Evolutionary conservation across 1,140 invertebrate genomes (phyloP), one percentile per base, ranked within the genome.

Genomic region (Lanistes nyassanus): DNA sequence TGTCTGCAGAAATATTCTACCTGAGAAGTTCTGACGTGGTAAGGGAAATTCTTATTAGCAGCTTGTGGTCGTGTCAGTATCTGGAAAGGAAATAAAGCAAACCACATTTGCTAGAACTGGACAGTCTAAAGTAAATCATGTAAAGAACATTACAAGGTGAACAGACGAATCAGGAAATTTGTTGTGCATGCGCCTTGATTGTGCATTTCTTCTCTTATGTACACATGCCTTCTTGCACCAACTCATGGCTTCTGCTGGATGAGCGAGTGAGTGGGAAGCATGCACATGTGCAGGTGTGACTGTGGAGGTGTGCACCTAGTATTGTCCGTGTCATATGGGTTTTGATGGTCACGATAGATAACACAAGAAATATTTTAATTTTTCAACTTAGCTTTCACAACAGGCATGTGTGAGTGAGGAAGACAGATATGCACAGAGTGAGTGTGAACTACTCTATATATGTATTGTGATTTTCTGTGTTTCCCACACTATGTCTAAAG

Each of bases 21-120:
- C 88, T 96, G 95, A 11, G 94, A 93, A 0, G 95, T 96, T 64
- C 93, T 87, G 1, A 96, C 94, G 84, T 96, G 95, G 85, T 94
- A 97, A 0, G 95, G 95, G 83, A 96, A 96, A 82, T 95, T 95
- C 80, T 93, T 94, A 82, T 96, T 96, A 3, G 94, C 94, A 64
- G 93, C 92, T 13, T 93, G 92, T 29, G 95, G 95, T 78, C 94
- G 88, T 0, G 95, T 96, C 73, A 96, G 85, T 39, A 94, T 88
- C 94, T 96, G 88, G n/a, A 91, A 91, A 74, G 58, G 74, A 79
- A 82, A 37, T 76, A 37, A 53, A 70, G 42, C 51, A 66, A 47
- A 58, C 3, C 7, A 64, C 13, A 16, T 16, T 42, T 66, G 58
- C 3, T 21, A 11, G 2, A 19, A n/a, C 11, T 1, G 9, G 2